These are phyloP conservation scores for Suillia variegata DNA, from an alignment of 2,888 invertebrate genomes.

Conservation along the genomic window DNA sequence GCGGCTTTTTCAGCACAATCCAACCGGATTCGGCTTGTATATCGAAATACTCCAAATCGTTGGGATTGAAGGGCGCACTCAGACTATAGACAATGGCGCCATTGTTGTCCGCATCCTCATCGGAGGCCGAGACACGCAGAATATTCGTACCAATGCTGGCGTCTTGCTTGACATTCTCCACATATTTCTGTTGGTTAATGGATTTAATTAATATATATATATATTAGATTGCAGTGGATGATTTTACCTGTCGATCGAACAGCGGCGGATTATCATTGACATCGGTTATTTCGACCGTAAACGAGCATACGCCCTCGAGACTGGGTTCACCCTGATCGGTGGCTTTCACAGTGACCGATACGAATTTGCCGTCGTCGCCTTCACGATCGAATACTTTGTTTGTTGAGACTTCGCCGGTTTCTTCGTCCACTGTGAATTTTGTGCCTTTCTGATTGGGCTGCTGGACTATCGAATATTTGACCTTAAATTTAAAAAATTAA, in stretches of 20 bases:
- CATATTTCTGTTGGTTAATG: constrained; percentile 87
- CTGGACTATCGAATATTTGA: constrained; percentile 95
- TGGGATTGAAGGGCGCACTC: constrained; percentile 85
- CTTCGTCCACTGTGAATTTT: constrained; percentile 93
- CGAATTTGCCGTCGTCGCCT: constrained; percentile 95
- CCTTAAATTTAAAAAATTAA: constrained; percentile 54
- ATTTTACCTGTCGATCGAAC: constrained; percentile 87
- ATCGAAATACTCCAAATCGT: constrained; percentile 92
- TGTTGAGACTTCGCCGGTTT: constrained; percentile 92
- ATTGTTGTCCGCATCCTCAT: constrained; percentile 96
- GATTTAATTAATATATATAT: constrained; percentile 23
- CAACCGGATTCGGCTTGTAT: constrained; percentile 97
- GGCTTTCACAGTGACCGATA: constrained; percentile 95
- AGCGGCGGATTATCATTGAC: constrained; percentile 96
- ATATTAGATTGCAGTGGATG: constrained; percentile 35
- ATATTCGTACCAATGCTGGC: constrained; percentile 95
- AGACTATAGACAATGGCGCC: constrained; percentile 92
- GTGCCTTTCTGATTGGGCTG: constrained; percentile 94
- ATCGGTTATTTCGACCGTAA: constrained; percentile 96
- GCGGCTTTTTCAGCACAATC: constrained; percentile 92
- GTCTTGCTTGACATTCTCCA: constrained; percentile 95
- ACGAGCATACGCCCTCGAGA: constrained; percentile 96
- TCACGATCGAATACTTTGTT: constrained; percentile 97
- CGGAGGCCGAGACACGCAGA: constrained; percentile 91
- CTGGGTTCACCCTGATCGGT: constrained; percentile 99